Evolutionary conservation across 2,888 invertebrate species (phyloP).

Genomic region (Caenorhabditis uteleia): DNA sequence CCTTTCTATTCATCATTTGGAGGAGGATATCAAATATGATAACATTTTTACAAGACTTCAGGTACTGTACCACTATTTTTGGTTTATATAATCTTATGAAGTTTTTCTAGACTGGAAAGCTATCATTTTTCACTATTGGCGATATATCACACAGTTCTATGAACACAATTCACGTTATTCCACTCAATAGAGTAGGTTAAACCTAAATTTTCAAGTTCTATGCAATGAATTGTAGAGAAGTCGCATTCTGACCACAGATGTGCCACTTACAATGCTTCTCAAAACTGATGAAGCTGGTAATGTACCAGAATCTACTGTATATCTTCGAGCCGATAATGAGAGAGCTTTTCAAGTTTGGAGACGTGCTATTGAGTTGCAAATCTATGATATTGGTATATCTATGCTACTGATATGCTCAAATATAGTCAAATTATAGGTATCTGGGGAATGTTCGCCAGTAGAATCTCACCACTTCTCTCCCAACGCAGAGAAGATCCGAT

Average conservation of each 20-base stretch:
- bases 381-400: conserved; percentile 52
- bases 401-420: no score
- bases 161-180: conserved; percentile 39
- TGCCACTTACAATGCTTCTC: conserved; percentile 30
- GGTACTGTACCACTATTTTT: no score
- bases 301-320: conserved; percentile 34
- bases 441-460: conserved; percentile 53
- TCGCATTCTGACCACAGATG: conserved; percentile 33
- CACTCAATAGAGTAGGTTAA: conserved; percentile 37
- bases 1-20: conserved; percentile 41
- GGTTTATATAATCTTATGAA: neutral
- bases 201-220: neutral
- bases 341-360: conserved; percentile 44
- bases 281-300: conserved; percentile 37
- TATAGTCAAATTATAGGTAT: no score
- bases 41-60: conserved; percentile 42
- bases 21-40: conserved; percentile 31
- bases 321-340: conserved; percentile 34
- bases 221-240: conserved; percentile 35
- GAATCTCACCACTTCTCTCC: conserved; percentile 34
- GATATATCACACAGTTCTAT: conserved; percentile 33
- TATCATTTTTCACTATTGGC: conserved; percentile 39
- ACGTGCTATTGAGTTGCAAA: conserved; percentile 46
- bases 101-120: conserved; percentile 37
- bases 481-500: conserved; percentile 46